These are phyloP conservation scores for Adelosebastes latens DNA, from an alignment of 2,797 vertebrate species.

Conservation along the genomic window DNA sequence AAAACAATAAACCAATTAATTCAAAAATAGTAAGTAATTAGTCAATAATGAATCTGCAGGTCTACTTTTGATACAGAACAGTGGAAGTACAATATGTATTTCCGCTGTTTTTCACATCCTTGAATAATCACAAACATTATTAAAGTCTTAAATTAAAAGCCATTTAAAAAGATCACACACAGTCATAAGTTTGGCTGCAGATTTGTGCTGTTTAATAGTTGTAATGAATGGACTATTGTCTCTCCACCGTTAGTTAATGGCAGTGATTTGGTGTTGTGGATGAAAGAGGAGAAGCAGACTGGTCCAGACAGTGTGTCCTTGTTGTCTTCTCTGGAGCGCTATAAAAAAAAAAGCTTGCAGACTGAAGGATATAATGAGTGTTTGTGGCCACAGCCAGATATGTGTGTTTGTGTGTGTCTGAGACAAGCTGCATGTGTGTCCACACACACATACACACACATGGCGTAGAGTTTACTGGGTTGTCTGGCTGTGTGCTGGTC, in stretches of 20 bases:
- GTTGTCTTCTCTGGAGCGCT: slow-evolving; percentile 44
- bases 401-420: slow-evolving; percentile 15
- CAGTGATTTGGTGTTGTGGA: slow-evolving; percentile 27
- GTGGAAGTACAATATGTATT: background rate
- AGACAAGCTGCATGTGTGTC: background rate
- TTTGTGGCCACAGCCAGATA: slow-evolving; percentile 51
- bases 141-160: background rate
- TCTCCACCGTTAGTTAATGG: slow-evolving; percentile 11
- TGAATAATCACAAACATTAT: background rate
- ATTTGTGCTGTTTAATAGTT: background rate
- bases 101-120: background rate
- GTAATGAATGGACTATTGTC: slow-evolving; percentile 48
- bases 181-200: background rate
- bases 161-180: background rate
- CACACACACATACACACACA: background rate
- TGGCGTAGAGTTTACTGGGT: slow-evolving; percentile 24
- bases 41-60: background rate
- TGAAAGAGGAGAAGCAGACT: slow-evolving; percentile 48
- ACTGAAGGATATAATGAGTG: slow-evolving; percentile 61
- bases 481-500: slow-evolving; percentile 55
- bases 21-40: background rate
- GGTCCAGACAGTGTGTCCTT: slow-evolving; percentile 52
- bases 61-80: background rate
- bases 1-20: background rate
- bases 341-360: slow-evolving; percentile 41